A percentile compares a stretch with the other conserved stretches of the same genome.
phyloP scores from a whole-genome alignment of 2,113 vertebrate genomes.

The Elgaria multicarinata region DNA sequence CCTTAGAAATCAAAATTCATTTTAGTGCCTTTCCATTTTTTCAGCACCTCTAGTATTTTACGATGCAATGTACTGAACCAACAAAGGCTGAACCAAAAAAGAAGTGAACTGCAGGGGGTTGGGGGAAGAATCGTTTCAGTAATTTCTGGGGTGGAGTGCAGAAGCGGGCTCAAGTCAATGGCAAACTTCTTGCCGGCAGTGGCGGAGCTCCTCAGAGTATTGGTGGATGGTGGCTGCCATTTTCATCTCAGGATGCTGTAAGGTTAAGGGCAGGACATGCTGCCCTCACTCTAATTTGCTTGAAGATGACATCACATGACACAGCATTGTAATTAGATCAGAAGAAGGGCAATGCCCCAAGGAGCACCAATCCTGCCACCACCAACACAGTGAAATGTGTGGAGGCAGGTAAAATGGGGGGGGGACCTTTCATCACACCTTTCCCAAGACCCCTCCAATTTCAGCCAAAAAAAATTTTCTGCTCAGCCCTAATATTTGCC shows the following conservation, averaged over 20 bases:
- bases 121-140: neutral
- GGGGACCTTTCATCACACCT: neutral
- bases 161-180: neutral
- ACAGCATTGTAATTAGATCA: no score
- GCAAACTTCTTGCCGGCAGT: no score
- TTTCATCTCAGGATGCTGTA: neutral
- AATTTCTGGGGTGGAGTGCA: neutral
- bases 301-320: no score
- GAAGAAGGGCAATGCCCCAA: no score
- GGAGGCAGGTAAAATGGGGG: neutral
- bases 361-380: no score
- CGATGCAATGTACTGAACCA: neutral
- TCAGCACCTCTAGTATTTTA: no score
- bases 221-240: no score
- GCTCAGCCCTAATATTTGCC: neutral
- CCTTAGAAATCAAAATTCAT: no score
- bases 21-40: no score
- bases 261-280: neutral
- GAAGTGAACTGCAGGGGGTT: neutral
- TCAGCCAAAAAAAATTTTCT: neutral
- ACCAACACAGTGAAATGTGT: neutral
- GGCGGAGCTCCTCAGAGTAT: no score
- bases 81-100: neutral
- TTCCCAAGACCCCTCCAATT: neutral
- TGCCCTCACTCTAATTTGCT: neutral